Percentiles rank a stretch among this genome's conserved stretches.
Conservation (phyloP, 2,113 vertebrate genomes). For the Eublepharis macularius region DNA sequence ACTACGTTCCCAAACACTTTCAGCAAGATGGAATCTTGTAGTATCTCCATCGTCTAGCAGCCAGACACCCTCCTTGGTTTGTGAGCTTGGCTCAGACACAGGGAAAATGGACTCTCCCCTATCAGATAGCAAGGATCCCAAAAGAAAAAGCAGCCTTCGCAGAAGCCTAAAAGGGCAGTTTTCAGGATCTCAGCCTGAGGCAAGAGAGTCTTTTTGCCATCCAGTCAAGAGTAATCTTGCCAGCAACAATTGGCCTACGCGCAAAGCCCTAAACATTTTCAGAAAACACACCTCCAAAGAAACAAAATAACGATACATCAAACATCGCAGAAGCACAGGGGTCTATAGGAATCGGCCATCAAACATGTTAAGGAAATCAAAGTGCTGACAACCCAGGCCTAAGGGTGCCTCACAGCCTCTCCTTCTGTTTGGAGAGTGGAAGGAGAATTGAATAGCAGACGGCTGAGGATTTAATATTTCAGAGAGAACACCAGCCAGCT, state of each 20-base stretch:
- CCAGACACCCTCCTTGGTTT: not conserved
- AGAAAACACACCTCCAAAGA: not conserved
- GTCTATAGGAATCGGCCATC: not conserved
- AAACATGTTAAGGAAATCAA: not conserved
- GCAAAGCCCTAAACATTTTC: not conserved
- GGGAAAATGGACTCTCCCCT: too few species aligned
- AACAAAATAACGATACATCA: not conserved
- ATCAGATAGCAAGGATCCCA: not conserved
- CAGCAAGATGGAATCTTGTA: not conserved
- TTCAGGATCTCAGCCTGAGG: not conserved
- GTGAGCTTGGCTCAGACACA: not conserved
- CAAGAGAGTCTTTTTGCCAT: not conserved
- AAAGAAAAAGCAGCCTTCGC: not conserved
- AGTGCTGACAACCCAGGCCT: not conserved
- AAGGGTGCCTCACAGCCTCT: not conserved
- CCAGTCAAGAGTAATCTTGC: not conserved
- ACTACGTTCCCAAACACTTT: not conserved
- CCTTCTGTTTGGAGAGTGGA: not conserved
- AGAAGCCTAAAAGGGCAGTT: not conserved
- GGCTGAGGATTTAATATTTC: conserved; percentile 63
- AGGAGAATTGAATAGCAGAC: not conserved
- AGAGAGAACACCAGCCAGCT: conserved; percentile 12
- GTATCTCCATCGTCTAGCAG: not conserved
- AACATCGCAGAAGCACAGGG: not conserved
- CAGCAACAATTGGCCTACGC: not conserved